phyloP scores from a whole-genome alignment of 2,888 invertebrate species.

The Salticus scenicus region DNA sequence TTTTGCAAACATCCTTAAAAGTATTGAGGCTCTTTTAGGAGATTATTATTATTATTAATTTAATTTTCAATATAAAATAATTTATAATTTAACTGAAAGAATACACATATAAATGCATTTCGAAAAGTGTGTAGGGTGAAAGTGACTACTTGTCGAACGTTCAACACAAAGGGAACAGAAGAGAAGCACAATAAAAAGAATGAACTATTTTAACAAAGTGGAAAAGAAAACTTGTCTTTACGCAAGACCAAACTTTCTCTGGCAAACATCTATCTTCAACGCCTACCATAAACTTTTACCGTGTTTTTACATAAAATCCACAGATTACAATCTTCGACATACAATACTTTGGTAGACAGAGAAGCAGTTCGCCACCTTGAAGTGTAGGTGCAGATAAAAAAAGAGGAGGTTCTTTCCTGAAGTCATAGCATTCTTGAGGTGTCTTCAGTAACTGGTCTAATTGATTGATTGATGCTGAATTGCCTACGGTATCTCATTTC shows the following conservation, averaged over 20 bases:
- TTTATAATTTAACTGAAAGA: too few relatives aligned
- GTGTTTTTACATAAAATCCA: not conserved
- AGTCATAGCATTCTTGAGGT: not conserved
- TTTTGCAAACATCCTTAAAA: too few relatives aligned
- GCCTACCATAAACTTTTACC: conserved; percentile 25
- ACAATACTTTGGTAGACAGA: not conserved
- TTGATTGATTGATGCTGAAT: conserved; percentile 41
- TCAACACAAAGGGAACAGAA: too few relatives aligned
- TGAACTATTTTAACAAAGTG: too few relatives aligned
- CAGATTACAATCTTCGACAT: conserved; percentile 8
- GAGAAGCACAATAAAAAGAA: too few relatives aligned
- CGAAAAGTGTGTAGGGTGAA: too few relatives aligned
- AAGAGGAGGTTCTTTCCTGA: not conserved
- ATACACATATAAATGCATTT: too few relatives aligned
- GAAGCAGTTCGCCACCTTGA: not conserved
- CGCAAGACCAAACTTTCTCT: not conserved
- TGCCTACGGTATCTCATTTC: not conserved
- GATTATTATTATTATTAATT: too few relatives aligned
- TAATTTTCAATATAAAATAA: too few relatives aligned
- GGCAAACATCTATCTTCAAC: not conserved
- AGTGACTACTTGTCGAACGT: too few relatives aligned
- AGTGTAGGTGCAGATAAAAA: not conserved
- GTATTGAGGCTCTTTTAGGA: too few relatives aligned
- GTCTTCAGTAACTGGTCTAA: not conserved
- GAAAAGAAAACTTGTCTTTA: not conserved